A percentile compares a stretch with the other conserved stretches of the same genome.
Conservation (phyloP, 2,113 vertebrate species). For the Oriolus oriolus region DNA sequence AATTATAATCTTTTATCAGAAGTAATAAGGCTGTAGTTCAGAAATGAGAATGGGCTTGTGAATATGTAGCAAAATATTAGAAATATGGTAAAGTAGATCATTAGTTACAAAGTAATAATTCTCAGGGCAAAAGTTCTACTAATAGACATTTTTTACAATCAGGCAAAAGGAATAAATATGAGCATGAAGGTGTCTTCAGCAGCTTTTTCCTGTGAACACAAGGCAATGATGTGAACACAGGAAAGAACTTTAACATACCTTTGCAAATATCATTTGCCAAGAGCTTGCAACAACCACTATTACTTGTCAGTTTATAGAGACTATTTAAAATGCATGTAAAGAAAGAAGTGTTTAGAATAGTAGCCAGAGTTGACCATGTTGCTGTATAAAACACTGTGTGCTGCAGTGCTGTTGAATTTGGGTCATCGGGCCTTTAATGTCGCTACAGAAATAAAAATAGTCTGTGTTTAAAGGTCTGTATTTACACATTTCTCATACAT, state of each 20-base stretch:
- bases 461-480: neutral
- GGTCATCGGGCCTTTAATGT: neutral
- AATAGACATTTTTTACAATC: neutral
- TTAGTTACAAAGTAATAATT: constrained; percentile 2
- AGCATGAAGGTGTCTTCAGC: constrained; percentile 4
- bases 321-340: neutral
- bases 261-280: neutral
- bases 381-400: neutral
- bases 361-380: neutral
- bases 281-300: neutral
- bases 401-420: neutral
- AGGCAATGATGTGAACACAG: neutral
- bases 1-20: neutral
- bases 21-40: neutral
- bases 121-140: neutral
- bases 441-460: neutral
- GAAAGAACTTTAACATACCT: neutral
- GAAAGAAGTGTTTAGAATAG: neutral
- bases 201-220: neutral
- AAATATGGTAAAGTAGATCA: neutral
- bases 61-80: constrained; percentile 17
- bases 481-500: neutral
- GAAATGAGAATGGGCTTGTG: neutral
- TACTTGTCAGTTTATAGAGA: neutral
- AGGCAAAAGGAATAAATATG: neutral